Percentiles rank a stretch among this genome's conserved stretches.
phyloP scores from a whole-genome alignment of 2,797 vertebrate genomes.

The Brachymystax lenok region DNA sequence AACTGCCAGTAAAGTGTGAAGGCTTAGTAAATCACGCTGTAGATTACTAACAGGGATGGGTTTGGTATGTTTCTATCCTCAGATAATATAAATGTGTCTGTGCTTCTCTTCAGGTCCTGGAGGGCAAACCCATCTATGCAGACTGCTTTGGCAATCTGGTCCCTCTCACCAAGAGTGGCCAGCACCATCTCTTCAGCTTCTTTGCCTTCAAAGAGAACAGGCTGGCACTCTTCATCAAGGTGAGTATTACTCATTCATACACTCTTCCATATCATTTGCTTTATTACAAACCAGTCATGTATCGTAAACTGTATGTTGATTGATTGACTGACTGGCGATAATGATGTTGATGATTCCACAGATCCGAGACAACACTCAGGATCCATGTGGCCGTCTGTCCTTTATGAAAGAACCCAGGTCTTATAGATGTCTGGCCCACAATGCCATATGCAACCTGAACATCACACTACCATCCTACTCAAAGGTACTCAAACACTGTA shows the following conservation, averaged over 20 bases:
- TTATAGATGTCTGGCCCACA: slow-evolving; percentile 88
- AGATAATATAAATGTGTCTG: background rate
- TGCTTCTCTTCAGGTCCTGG: slow-evolving; percentile 81
- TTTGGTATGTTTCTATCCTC: background rate
- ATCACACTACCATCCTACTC: slow-evolving; percentile 90
- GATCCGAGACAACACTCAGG: slow-evolving; percentile 96
- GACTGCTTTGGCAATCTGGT: slow-evolving; percentile 98
- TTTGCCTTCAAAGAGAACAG: slow-evolving; percentile 98
- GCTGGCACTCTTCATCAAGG: slow-evolving; percentile 97
- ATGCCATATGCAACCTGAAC: slow-evolving; percentile 97
- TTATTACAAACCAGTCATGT: background rate
- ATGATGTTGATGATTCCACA: slow-evolving; percentile 49
- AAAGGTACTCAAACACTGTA: slow-evolving; percentile 84
- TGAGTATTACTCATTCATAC: slow-evolving; percentile 55
- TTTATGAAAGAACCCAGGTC: slow-evolving; percentile 98
- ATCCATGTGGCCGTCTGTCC: slow-evolving; percentile 93
- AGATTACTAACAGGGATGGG: background rate
- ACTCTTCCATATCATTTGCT: too few relatives aligned
- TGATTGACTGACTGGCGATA: too few relatives aligned
- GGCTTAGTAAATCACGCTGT: background rate
- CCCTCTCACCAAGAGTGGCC: slow-evolving; percentile 95
- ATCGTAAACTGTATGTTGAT: too few relatives aligned
- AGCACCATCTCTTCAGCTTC: slow-evolving; percentile 98
- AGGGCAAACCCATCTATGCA: slow-evolving; percentile 97
- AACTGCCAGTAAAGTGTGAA: background rate